Base-by-base conservation (phyloP, 2,888 invertebrate species). In the Eledona agricola region DNA sequence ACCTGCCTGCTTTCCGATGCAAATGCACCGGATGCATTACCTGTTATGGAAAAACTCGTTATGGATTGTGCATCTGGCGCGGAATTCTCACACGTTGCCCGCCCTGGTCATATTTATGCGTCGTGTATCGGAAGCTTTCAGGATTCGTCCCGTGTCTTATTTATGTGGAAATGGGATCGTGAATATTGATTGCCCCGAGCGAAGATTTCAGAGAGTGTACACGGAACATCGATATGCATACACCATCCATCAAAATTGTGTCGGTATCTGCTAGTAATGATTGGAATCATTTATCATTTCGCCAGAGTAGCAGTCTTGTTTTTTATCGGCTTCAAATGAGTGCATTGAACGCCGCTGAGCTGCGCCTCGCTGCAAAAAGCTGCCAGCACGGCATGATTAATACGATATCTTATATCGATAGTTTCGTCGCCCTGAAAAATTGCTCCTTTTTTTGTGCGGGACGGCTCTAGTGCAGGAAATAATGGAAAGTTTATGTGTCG, bases 271-370 rank as follows among this genome's bases (percentile, higher is more conserved):
- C 43, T 57, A 51, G 55, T 60, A 62, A 62, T 60, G 64, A 66
- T 66, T 62, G 58, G 56, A 55, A 57, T 56, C 62, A 66, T 66
- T 65, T 64, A 66, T 66, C 64, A 66, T 49, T 35, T 29, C 12
- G 42, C 29, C 25, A 38, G 34, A 40, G 45, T 38, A 52, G 38
- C 35, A 37, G 49, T 37, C 35, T 35, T 29, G 43, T 25, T 54
- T 52, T 53, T 54, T 54, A 54, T 54, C 54, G 43, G n/a, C 40
- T 16, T 31, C 43, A 28, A 54, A 54, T 49, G 54, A 49, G 49
- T 54, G 49, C 52, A 53, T 53, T 38, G 51, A 51, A 51, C 53
- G 53, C n/a, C n/a, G n/a, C n/a, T n/a, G n/a, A n/a, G n/a, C n/a
- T n/a, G n/a, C n/a, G n/a, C 43, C 17, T 40, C 29, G 23, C 16